phyloP scores from a whole-genome alignment of 2,888 invertebrate species.

The Perizoma affinitatum region DNA sequence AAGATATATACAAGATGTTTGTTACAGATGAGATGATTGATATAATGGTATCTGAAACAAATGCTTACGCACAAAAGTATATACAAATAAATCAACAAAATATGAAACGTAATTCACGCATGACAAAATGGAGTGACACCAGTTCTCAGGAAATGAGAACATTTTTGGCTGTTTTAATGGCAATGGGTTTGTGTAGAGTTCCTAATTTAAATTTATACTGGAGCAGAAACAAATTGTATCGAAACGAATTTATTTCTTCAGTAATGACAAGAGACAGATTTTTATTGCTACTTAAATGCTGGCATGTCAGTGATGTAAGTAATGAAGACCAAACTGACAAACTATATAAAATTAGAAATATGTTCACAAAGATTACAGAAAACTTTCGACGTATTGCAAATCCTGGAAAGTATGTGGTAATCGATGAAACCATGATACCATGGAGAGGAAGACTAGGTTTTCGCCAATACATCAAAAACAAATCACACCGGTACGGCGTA shows the following conservation, averaged over 20 bases:
- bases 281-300: slow-evolving; percentile 41
- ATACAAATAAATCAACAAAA: slow-evolving; percentile 22
- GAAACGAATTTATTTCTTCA: slow-evolving; percentile 41
- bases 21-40: slow-evolving; percentile 32
- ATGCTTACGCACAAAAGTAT: slow-evolving; percentile 31
- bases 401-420: slow-evolving; percentile 20
- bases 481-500: slow-evolving; percentile 48
- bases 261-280: slow-evolving; percentile 44
- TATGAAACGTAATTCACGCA: slow-evolving; percentile 36
- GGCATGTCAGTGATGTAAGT: slow-evolving; percentile 43
- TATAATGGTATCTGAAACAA: slow-evolving; percentile 35
- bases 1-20: slow-evolving; percentile 30
- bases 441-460: slow-evolving; percentile 44
- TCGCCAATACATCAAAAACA: slow-evolving; percentile 50
- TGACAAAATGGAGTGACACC: slow-evolving; percentile 35
- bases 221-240: slow-evolving; percentile 39
- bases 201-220: slow-evolving; percentile 36
- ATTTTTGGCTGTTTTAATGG: slow-evolving; percentile 34
- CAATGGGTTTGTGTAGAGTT: slow-evolving; percentile 36
- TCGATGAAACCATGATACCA: slow-evolving; percentile 51
- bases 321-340: slow-evolving; percentile 30
- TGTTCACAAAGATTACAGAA: slow-evolving; percentile 20
- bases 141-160: slow-evolving; percentile 29
- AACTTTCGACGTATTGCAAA: slow-evolving; percentile 25
- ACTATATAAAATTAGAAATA: slow-evolving; percentile 35